Base-by-base conservation (phyloP, 2,113 vertebrate species). In the Cryptomyrus ogoouensis region DNA sequence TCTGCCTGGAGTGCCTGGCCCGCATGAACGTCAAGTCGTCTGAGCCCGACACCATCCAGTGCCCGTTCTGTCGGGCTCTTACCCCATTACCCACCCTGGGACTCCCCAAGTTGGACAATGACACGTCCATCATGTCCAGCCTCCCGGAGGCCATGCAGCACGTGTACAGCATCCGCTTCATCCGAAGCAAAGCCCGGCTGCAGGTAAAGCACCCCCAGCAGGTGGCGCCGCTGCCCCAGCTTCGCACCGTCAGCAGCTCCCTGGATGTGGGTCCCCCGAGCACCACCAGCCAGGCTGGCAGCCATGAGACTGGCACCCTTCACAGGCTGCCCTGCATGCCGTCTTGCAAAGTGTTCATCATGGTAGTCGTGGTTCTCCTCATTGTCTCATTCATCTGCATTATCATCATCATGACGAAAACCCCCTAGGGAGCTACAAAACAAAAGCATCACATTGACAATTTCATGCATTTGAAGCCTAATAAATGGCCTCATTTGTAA, bases 1-100 rank as follows among this genome's bases (percentile, higher is more conserved):
- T 97, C 95, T 97, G 96, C 90, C 93, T 97, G 91, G 96, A 97
- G 93, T 97, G 96, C 66, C 93, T 97, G 91, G 96, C 96, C 0
- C 94, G 96, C 89, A 96, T 97, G 39, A 97, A 96, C 80, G 88
- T 97, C 53, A 96, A 96, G 90, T 95, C 96, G 0, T 0, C 91
- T 0, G 92, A 95, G 91, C 95, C 96, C 3, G 91, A 92, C 12
- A 90, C 94, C 90, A 93, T 97, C 91, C 95, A 93, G 93, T 97
- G 96, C 90, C 96, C 96, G 0, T 92, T 97, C 90, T 97, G 96
- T 90, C 94, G 96, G 42, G 58, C 93, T 24, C 70, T 90, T 31
- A 96, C 96, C 0, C 88, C 94, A 0, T 93, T 97, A 91, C 96
- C 96, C 24, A 4, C 49, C 70, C 93, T 95, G 0, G 96, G 96